A percentile compares a stretch with the other conserved stretches of the same genome.
Conservation (phyloP, 2,888 invertebrate species). For the Aspidiotus rigidus region DNA sequence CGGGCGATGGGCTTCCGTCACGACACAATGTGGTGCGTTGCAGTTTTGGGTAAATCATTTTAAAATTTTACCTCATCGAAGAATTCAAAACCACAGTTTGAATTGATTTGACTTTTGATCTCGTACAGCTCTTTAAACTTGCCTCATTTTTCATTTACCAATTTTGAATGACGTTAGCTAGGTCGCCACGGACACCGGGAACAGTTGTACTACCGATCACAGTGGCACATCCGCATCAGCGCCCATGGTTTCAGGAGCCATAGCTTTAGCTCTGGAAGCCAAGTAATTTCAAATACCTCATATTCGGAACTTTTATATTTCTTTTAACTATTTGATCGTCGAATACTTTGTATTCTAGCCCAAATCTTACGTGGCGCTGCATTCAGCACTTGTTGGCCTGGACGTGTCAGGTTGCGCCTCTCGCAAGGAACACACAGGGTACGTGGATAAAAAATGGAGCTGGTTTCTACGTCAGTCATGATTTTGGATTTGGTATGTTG, state of each 20-base stretch:
- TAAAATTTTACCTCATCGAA: too few relatives aligned
- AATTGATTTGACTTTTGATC: too few relatives aligned
- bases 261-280: slow-evolving; percentile 74
- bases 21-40: too few relatives aligned
- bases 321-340: too few relatives aligned
- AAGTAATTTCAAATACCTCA: slow-evolving; percentile 56
- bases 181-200: too few relatives aligned
- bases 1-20: slow-evolving; percentile 42
- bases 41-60: too few relatives aligned
- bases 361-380: slow-evolving; percentile 77
- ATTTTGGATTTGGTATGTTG: slow-evolving; percentile 82
- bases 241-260: slow-evolving; percentile 82
- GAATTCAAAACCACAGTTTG: too few relatives aligned
- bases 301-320: neutral
- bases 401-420: slow-evolving; percentile 67
- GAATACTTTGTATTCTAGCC: slow-evolving; percentile 53
- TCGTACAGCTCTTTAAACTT: too few relatives aligned
- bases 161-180: slow-evolving; percentile 37
- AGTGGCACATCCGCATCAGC: slow-evolving; percentile 88
- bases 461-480: slow-evolving; percentile 66
- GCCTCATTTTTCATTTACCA: too few relatives aligned
- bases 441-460: slow-evolving; percentile 67
- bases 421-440: slow-evolving; percentile 53
- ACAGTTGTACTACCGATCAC: too few relatives aligned
- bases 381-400: slow-evolving; percentile 79